Evolutionary conservation across 2,888 invertebrate species (phyloP).

Genomic region (Cephus pulcher): DNA sequence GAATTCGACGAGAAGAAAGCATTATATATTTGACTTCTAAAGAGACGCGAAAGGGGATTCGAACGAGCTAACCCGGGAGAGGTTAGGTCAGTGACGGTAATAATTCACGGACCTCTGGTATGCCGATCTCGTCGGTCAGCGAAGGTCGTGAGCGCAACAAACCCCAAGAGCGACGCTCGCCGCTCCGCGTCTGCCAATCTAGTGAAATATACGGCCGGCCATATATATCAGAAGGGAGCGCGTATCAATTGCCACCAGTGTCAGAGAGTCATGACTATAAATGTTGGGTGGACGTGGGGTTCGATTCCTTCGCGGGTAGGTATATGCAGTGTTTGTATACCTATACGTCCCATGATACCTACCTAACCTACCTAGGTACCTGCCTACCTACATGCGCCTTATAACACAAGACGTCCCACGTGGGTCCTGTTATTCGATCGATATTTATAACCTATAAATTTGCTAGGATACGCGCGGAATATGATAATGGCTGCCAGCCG

Average conservation of each 20-base stretch:
- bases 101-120: conserved; percentile 10
- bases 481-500: conserved; percentile 45
- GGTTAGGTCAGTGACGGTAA: background rate
- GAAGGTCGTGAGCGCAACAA: conserved; percentile 9
- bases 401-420: conserved; percentile 5
- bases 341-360: background rate
- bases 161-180: conserved; percentile 9
- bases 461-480: conserved; percentile 47
- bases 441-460: conserved; percentile 52
- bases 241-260: conserved; percentile 53
- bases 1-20: no score
- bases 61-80: background rate
- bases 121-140: conserved; percentile 12
- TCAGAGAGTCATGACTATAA: conserved; percentile 51
- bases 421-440: conserved; percentile 46
- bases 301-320: background rate
- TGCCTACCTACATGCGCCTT: background rate
- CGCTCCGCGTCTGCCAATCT: conserved; percentile 40
- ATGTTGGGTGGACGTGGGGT: conserved; percentile 12
- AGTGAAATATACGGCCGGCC: conserved; percentile 43
- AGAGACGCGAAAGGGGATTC: background rate
- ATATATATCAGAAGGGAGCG: conserved; percentile 47
- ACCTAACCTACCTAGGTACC: background rate
- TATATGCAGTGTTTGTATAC: background rate
- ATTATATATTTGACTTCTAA: background rate